Evolutionary conservation across 2,113 vertebrate genomes (phyloP), one percentile per base, ranked within the genome.

Genomic region (Cebidichthys violaceus): DNA sequence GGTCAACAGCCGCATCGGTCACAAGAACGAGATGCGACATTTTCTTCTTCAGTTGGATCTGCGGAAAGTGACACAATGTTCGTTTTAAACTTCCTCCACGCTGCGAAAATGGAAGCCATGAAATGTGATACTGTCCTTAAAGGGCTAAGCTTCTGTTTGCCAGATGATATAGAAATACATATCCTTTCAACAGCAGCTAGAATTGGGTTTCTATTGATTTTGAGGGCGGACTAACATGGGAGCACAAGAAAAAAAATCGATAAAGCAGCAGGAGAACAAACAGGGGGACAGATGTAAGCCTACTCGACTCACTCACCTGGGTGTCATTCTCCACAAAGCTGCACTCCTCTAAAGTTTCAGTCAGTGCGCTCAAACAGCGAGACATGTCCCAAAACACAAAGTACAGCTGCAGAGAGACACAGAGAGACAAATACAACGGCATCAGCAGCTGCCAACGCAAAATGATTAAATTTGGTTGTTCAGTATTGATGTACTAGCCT

Each of bases 321-420:
- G 81, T 70, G 47, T 94, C 83, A 13, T 83, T 73, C 0, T 35
- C 74, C 57, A 45, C 70, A 55, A 75, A 88, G 73, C 85, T 89
- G 67, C 4, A 72, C n/a, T 92, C 92, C 79, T 95, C 93, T 69
- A 96, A 91, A 8, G 79, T 81, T 77, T 95, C 91, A 55, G 92
- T 92, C 84, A 96, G 88, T 17, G 84, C 55, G 52, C 31, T 89
- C 87, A 94, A 70, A 84, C 95, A 96, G 29, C 9, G 70, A 15
- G 88, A 75, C 82, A 95, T 88, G 84, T 96, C 94, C 94, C 95
- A 96, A 37, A 93, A 94, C 7, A 96, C 90, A 70, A 93, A 94
- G 75, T 83, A 93, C 61, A 96, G 71, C 95, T 96, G 41, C 66
- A 77, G 62, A 67, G 37, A 85, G 68, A 85, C 17, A 88, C 43